Percentiles rank a stretch among this genome's conserved stretches.
Evolutionary conservation across 2,113 vertebrate species (phyloP).

Genomic region (Corapipo altera): DNA sequence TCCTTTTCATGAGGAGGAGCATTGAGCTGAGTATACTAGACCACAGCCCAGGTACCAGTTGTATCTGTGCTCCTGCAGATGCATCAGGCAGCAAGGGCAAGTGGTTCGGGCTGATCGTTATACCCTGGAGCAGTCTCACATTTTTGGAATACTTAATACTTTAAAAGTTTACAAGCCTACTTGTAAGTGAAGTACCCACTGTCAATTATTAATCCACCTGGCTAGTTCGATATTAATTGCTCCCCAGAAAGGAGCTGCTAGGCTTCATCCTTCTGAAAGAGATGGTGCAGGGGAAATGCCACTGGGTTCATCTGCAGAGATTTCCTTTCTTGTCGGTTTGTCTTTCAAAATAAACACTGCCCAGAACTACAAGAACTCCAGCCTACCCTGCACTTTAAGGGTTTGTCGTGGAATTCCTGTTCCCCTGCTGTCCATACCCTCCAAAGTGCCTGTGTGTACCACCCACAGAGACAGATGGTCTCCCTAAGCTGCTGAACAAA

Average conservation of each 20-base stretch:
- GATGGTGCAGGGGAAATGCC: neutral
- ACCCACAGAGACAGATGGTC: slow-evolving; percentile 44
- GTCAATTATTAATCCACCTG: slow-evolving; percentile 53
- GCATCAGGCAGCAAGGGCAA: neutral
- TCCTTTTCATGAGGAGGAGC: neutral
- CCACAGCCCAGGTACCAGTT: neutral
- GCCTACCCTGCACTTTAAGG: neutral
- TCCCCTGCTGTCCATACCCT: neutral
- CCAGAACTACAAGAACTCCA: neutral
- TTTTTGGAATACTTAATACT: slow-evolving; percentile 56
- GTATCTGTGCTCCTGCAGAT: neutral
- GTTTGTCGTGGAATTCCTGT: slow-evolving; percentile 4
- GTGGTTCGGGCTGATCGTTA: neutral
- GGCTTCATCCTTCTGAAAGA: neutral
- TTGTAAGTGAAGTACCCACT: neutral
- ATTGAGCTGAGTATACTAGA: neutral
- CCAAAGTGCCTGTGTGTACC: neutral
- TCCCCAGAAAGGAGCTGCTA: neutral
- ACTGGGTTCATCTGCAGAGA: neutral
- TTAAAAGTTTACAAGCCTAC: neutral
- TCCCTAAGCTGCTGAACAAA: slow-evolving; percentile 12
- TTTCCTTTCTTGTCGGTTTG: slow-evolving; percentile 14
- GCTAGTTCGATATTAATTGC: neutral
- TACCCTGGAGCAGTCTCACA: neutral
- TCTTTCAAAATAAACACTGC: neutral